Base-by-base conservation (phyloP, 1,140 invertebrate genomes). In the Pachyrhynchus sulphureomaculatus region DNA sequence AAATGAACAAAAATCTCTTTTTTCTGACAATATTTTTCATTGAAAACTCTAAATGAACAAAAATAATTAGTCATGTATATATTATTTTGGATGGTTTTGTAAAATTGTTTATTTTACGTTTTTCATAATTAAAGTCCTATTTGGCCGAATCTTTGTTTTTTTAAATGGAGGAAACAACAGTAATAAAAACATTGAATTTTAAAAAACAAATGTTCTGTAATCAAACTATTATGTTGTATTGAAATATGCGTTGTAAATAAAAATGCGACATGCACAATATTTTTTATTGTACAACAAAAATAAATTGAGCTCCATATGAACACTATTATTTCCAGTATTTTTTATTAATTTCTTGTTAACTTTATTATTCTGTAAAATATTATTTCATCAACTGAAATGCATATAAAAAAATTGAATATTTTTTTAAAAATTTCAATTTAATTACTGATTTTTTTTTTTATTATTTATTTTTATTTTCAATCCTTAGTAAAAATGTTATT, bases 91-190 rank as follows among this genome's bases (percentile, higher is more conserved):
- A 15, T 44, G 41, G 18, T 44, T 44, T 44, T 44, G 21, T 44
- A 18, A 18, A 13, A 44, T 44, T 44, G 41, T 44, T 44, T 44
- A n/a, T 24, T 12, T 44, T 44, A 17, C 23, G 41, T 44, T 44
- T 44, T 44, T 24, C 41, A 44, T 21, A 44, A 44, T 44, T 44
- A 44, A 44, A 44, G 5, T 44, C 41, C 41, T 44, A 44, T 44
- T 44, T 17, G 41, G 18, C 2, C 41, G 18, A 44, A 17, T 44
- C 41, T 44, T 44, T 44, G 41, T 44, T 44, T 44, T 42, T 23
- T 44, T 44, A 20, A 44, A 17, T 44, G 6, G 21, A 6, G n/a
- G 18, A 44, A 13, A 13, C n/a, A 44, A 20, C 18, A 44, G 17
- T 4, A 24, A 18, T 20, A 20, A 18, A 44, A 44, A 44, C 18